phyloP scores from a whole-genome alignment of 1,140 invertebrate species.

The Elysia chlorotica region DNA sequence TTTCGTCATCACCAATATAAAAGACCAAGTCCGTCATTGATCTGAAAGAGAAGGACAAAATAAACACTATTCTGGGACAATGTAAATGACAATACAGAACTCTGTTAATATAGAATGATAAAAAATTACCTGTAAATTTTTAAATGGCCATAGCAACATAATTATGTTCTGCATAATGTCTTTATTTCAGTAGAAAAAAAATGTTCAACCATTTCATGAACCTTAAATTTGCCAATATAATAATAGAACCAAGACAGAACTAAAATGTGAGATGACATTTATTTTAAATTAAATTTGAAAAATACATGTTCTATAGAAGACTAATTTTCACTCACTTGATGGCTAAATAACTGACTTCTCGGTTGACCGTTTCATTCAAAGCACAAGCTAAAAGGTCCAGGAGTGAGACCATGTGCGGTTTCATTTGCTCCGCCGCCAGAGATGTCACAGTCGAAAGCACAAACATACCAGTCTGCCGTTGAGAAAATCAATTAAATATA shows the following conservation, averaged over 20 bases:
- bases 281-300: no score
- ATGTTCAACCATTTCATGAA: neutral
- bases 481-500: conserved; percentile 30
- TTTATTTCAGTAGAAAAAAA: no score
- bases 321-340: conserved; percentile 65
- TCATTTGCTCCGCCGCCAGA: conserved; percentile 67
- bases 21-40: conserved; percentile 70
- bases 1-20: conserved; percentile 67
- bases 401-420: conserved; percentile 66
- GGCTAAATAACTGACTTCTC: conserved; percentile 68
- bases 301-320: no score
- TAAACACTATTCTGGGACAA: neutral
- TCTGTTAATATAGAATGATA: no score
- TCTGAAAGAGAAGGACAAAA: conserved; percentile 29
- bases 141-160: no score
- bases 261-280: no score
- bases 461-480: conserved; percentile 72
- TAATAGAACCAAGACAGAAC: no score
- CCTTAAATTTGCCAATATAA: no score
- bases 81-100: neutral
- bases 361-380: conserved; percentile 64
- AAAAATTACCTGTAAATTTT: no score
- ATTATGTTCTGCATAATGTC: no score
- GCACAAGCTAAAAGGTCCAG: conserved; percentile 66
- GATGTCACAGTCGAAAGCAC: conserved; percentile 71